Base-by-base conservation (phyloP, 2,113 vertebrate genomes). In the Buteo buteo region DNA sequence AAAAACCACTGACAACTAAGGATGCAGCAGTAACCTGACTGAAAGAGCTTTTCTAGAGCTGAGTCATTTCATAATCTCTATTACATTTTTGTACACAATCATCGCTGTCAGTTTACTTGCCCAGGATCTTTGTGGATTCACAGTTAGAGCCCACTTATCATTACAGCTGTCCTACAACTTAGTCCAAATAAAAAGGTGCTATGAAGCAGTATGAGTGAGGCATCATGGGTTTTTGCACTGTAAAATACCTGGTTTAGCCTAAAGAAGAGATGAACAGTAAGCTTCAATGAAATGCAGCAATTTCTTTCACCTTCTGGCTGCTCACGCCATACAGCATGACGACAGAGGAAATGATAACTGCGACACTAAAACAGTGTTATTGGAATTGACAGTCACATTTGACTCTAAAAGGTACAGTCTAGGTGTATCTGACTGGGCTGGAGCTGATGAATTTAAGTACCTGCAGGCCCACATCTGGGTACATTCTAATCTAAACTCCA, bases 401-500 rank as follows among this genome's bases (percentile, higher is more conserved):
- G 72, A 80, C 73, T 79, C 79, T 79, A 86, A 96, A 84, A 76
- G 45, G 52, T 71, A 50, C 24, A 54, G 71, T 70, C 85, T 80
- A 16, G 28, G 28, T 77, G 6, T 83, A 73, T n/a, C 74, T 90
- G 57, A 29, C 61, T 81, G 26, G 40, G 52, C 25, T 84, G 21
- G 40, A 85, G n/a, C 16, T 82, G 61, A 80, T 2, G 3, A 76
- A 83, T 96, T 61, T 83, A 80, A 47, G 25, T 73, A 74, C 40
- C 72, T 92, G 38, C 28, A 89, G 58, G 34, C 71, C 47, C 44
- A 79, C 79, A 87, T 86, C 65, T 94, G 47, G 40, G 89, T 74
- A 91, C 50, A 57, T 92, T 97, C 77, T 85, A 70, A 95, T 88
- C 89, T 92, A 92, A 94, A 97, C 96, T 95, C 86, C 77, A 88